phyloP scores from a whole-genome alignment of 1,140 invertebrate genomes.

The Babylonia areolata region DNA sequence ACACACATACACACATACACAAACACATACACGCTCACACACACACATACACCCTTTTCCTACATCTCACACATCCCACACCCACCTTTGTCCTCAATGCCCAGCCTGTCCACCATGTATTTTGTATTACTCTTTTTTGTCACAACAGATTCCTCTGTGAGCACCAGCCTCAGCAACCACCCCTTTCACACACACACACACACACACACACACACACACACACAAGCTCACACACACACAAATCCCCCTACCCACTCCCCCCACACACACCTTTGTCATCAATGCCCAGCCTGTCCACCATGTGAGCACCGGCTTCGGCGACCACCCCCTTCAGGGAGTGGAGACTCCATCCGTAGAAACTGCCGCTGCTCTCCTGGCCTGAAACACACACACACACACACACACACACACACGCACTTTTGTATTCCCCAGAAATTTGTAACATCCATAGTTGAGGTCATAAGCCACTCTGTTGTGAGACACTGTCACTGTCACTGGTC shows the following conservation, averaged over 20 bases:
- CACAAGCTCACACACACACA: too few species aligned
- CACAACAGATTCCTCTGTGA: too few species aligned
- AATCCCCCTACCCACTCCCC: background rate
- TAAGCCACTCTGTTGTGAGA: too few species aligned
- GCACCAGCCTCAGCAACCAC: conserved; percentile 65
- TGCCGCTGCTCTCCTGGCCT: conserved; percentile 60
- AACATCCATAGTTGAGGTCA: too few species aligned
- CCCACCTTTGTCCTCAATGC: too few species aligned
- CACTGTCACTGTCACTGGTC: too few species aligned
- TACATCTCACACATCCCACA: background rate
- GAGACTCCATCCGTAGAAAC: conserved; percentile 71
- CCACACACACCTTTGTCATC: conserved; percentile 12
- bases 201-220: too few species aligned
- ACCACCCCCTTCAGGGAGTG: conserved; percentile 70
- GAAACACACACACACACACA: conserved; percentile 12
- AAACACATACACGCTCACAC: background rate
- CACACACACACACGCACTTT: background rate
- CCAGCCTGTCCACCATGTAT: too few species aligned
- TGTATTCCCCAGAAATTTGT: too few species aligned
- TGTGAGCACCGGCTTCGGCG: conserved; percentile 65
- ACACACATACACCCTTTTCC: background rate
- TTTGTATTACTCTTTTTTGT: too few species aligned
- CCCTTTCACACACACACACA: background rate
- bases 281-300: conserved; percentile 49
- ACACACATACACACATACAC: background rate